Evolutionary conservation across 2,113 vertebrate species (phyloP).

Genomic region (Saccopteryx leptura): DNA sequence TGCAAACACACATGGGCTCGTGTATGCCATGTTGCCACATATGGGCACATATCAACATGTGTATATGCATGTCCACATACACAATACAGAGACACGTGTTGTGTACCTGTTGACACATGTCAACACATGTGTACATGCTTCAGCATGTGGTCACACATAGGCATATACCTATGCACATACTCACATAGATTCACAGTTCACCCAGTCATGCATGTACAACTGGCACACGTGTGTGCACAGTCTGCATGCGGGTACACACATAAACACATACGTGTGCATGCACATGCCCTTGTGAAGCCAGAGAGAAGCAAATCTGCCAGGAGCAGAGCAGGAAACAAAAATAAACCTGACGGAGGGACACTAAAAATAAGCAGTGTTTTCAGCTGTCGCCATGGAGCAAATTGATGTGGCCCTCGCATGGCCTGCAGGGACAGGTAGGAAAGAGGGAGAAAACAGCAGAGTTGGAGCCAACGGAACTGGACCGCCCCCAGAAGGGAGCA

Average conservation of each 20-base stretch:
- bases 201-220: accelerated
- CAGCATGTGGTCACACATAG: accelerated
- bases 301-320: no score
- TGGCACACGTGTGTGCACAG: accelerated
- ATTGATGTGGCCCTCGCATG: neutral
- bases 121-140: accelerated
- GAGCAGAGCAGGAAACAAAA: neutral
- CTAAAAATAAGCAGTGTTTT: neutral
- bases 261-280: accelerated
- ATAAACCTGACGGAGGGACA: neutral
- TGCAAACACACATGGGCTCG: accelerated
- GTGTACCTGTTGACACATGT: accelerated
- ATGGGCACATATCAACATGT: accelerated
- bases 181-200: accelerated
- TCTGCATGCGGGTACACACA: neutral
- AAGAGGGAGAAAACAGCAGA: neutral
- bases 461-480: no score
- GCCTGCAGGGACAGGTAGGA: neutral
- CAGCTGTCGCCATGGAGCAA: neutral
- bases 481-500: neutral
- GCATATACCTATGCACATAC: accelerated
- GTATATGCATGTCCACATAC: accelerated
- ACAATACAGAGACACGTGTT: accelerated
- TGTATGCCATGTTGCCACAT: accelerated
- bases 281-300: accelerated